A percentile compares a stretch with the other conserved stretches of the same genome.
These are phyloP conservation scores for Catocala sponsa DNA, from an alignment of 2,888 invertebrate genomes.

Conservation along the genomic window DNA sequence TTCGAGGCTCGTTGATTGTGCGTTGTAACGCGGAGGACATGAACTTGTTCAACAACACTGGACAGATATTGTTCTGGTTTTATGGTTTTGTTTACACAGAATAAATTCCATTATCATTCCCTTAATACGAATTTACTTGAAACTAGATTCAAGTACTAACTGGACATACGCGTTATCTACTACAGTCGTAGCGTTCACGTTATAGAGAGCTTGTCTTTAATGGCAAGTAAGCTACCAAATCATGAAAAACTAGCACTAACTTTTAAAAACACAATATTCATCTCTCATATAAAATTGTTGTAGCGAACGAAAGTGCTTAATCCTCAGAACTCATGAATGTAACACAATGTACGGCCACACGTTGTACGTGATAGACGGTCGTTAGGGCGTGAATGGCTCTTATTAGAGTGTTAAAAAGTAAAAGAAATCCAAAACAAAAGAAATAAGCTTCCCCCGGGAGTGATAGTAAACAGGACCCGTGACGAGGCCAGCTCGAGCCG, in stretches of 20 bases:
- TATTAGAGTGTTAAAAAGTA: constrained; percentile 64
- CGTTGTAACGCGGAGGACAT: background rate
- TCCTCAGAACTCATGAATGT: background rate
- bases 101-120: constrained; percentile 3
- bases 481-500: constrained; percentile 59
- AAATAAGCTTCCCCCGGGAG: constrained; percentile 66
- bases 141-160: too few relatives aligned
- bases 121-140: too few relatives aligned
- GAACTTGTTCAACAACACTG: constrained; percentile 1
- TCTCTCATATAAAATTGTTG: background rate
- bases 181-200: too few relatives aligned
- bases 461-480: constrained; percentile 75
- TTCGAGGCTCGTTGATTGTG: constrained; percentile 6
- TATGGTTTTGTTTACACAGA: constrained; percentile 18
- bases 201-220: too few relatives aligned
- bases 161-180: too few relatives aligned
- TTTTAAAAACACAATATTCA: background rate
- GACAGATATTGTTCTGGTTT: constrained; percentile 12
- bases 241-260: too few relatives aligned
- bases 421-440: constrained; percentile 66
- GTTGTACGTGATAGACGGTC: constrained; percentile 11
- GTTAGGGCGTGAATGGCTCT: constrained; percentile 49
- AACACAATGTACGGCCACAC: constrained; percentile 7
- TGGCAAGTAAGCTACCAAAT: too few relatives aligned
- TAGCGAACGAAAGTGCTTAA: background rate